A percentile compares a stretch with the other conserved stretches of the same genome.
Evolutionary conservation across 1,140 invertebrate genomes (phyloP).

Genomic region (Drosophila asahinai): DNA sequence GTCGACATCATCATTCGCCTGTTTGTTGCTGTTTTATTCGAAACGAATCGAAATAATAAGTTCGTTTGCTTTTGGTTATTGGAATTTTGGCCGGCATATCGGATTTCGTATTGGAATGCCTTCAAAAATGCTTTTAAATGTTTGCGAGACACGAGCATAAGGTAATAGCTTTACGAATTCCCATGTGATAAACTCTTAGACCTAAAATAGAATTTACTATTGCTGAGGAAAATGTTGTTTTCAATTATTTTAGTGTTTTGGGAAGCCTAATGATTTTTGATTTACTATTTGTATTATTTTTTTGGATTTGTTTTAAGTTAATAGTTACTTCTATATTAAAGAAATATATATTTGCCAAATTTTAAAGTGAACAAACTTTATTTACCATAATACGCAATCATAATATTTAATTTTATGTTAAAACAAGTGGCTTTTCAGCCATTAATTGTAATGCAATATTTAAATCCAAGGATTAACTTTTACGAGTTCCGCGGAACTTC

Average conservation of each 20-base stretch:
- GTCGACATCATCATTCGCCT: constrained; percentile 69
- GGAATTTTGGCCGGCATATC: constrained; percentile 23
- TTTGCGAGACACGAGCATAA: not conserved
- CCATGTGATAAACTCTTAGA: not conserved
- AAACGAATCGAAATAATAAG: constrained; percentile 30
- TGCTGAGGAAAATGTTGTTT: not conserved
- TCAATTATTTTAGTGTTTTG: not conserved
- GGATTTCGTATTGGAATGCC: constrained; percentile 33
- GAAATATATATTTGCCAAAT: too few relatives aligned
- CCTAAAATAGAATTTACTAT: not conserved
- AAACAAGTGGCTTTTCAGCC: too few relatives aligned
- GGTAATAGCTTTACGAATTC: not conserved
- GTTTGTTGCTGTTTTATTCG: constrained; percentile 45
- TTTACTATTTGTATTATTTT: too few relatives aligned
- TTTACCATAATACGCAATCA: not conserved
- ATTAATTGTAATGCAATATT: too few relatives aligned
- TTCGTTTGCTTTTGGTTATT: constrained; percentile 26
- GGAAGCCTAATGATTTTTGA: too few relatives aligned
- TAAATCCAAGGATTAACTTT: not conserved
- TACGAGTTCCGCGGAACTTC: not conserved
- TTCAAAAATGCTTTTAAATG: constrained; percentile 38
- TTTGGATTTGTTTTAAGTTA: not conserved
- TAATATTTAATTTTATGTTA: too few relatives aligned
- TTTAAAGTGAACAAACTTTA: too few relatives aligned
- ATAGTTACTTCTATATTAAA: not conserved